Percentiles rank a stretch among this genome's conserved stretches.
These are phyloP conservation scores for Nysson spinosus DNA, from an alignment of 2,888 invertebrate species.

Conservation along the genomic window DNA sequence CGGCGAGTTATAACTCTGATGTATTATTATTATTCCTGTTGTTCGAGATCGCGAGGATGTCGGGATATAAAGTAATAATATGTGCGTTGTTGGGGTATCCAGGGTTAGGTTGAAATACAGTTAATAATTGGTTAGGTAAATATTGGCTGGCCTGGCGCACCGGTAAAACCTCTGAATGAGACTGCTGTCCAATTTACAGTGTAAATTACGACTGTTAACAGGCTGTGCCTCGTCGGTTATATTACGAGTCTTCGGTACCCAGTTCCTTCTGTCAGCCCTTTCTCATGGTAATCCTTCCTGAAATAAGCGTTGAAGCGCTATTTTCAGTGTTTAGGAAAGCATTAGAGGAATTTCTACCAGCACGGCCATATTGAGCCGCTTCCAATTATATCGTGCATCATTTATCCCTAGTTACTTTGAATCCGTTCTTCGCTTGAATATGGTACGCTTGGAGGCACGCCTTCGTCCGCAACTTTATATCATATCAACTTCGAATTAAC, in stretches of 20 bases:
- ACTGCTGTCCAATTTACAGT: slow-evolving; percentile 9
- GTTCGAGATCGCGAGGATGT: too few relatives aligned
- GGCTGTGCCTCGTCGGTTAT: neutral
- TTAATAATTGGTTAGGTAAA: slow-evolving; percentile 23
- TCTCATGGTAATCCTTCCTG: slow-evolving; percentile 27
- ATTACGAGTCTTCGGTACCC: slow-evolving; percentile 8
- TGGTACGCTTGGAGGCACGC: too few relatives aligned
- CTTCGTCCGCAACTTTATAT: too few relatives aligned
- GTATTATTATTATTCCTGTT: neutral
- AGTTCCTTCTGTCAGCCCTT: slow-evolving; percentile 20
- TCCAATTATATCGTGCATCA: too few relatives aligned
- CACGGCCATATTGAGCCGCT: too few relatives aligned
- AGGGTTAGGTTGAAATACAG: neutral
- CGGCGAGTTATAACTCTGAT: too few relatives aligned
- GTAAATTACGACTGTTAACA: slow-evolving; percentile 23
- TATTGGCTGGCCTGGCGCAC: neutral
- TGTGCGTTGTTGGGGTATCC: neutral
- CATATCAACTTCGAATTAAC: too few relatives aligned
- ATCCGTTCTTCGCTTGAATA: too few relatives aligned
- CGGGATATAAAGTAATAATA: neutral
- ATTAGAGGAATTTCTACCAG: neutral
- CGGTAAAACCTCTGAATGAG: slow-evolving; percentile 5
- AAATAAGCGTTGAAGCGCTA: slow-evolving; percentile 33
- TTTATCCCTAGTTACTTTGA: too few relatives aligned
- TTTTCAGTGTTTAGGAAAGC: slow-evolving; percentile 30